These are phyloP conservation scores for Tonatia bakeri DNA, from an alignment of 2,113 vertebrate species.

Conservation along the genomic window DNA sequence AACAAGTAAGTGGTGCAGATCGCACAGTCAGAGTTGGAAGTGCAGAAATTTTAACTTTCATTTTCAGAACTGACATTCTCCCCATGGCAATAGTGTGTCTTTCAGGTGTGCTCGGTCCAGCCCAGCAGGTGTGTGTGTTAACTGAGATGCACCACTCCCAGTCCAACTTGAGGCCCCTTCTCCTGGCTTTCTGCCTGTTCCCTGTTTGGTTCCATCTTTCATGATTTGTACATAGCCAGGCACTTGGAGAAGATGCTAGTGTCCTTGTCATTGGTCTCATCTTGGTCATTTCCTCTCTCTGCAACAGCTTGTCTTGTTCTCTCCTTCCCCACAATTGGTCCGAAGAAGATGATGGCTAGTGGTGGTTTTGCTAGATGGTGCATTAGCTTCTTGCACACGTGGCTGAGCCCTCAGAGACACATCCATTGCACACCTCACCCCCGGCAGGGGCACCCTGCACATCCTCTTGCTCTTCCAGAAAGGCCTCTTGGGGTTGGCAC, in stretches of 20 bases:
- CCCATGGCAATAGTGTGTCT: not conserved
- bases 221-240: not conserved
- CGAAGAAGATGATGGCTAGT: not conserved
- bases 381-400: not conserved
- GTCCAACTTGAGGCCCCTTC: not conserved
- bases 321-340: not conserved
- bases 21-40: not conserved
- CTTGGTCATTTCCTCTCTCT: not conserved
- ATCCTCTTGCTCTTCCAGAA: not conserved
- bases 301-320: not conserved
- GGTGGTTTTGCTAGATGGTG: not conserved
- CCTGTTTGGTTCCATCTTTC: not conserved
- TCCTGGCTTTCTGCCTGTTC: not conserved
- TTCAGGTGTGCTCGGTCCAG: not conserved
- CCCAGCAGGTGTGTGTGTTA: not conserved
- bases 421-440: not conserved
- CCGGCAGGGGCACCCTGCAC: not conserved
- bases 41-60: not conserved
- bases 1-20: not conserved
- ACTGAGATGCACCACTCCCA: not conserved
- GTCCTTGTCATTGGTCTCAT: not conserved
- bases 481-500: not conserved
- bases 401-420: not conserved
- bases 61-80: not conserved
- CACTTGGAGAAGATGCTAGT: not conserved